These are phyloP conservation scores for Calyptomena viridis DNA, from an alignment of 2,113 vertebrate species.

Conservation along the genomic window DNA sequence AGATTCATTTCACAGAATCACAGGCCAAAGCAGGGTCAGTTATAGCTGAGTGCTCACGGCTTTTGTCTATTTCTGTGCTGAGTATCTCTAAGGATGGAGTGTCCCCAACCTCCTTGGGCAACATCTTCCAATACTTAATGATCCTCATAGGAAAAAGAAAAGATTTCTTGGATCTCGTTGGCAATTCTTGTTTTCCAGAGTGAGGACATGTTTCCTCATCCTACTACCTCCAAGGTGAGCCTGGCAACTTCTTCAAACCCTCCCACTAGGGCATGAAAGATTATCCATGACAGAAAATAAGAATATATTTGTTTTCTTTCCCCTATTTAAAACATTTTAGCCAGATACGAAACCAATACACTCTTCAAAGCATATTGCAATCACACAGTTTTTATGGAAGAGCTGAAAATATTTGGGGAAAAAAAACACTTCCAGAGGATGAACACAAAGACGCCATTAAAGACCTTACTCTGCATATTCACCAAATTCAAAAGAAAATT, in stretches of 20 bases:
- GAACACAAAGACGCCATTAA: neutral
- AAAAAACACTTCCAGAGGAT: neutral
- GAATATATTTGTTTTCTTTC: neutral
- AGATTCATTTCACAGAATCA: neutral
- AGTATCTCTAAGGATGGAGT: neutral
- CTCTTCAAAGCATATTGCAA: neutral
- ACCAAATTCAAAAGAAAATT: slow-evolving; percentile 11
- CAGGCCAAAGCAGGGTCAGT: neutral
- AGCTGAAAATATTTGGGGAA: neutral
- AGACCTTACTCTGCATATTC: neutral
- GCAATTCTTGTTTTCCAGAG: neutral
- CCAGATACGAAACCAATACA: neutral
- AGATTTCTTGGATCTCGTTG: neutral
- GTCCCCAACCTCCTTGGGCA: neutral
- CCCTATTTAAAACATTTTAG: neutral
- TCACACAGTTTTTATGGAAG: neutral
- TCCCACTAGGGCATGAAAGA: neutral
- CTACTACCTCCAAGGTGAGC: neutral
- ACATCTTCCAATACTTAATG: neutral
- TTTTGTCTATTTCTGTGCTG: neutral
- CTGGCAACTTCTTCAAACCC: neutral
- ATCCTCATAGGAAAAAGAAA: neutral
- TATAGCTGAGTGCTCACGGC: neutral
- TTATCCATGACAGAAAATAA: neutral
- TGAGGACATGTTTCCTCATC: neutral